These are phyloP conservation scores for Paedocypris micromegethes DNA, from an alignment of 2,797 vertebrate species.

Conservation along the genomic window DNA sequence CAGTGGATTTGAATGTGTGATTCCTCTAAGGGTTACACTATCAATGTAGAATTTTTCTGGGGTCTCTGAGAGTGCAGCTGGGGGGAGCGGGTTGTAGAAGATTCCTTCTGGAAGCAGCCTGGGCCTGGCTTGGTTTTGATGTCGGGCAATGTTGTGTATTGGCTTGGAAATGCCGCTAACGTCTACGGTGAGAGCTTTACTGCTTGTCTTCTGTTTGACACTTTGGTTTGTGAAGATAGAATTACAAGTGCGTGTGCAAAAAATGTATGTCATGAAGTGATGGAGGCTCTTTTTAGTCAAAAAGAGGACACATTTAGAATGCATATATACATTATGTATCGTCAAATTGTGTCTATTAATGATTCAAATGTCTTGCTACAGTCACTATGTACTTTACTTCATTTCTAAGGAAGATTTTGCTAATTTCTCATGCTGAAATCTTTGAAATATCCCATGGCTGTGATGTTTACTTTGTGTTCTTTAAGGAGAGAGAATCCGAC, in stretches of 20 bases:
- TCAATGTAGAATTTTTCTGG: conserved; percentile 30
- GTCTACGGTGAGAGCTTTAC: conserved; percentile 41
- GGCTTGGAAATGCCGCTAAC: conserved; percentile 44
- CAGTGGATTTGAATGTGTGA: conserved; percentile 24
- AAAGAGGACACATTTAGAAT: too few species aligned
- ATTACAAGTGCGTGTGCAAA: conserved; percentile 2
- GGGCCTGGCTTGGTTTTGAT: conserved; percentile 33
- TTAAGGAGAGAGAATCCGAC: conserved; percentile 3
- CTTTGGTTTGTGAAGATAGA: background rate
- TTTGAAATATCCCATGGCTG: conserved; percentile 7
- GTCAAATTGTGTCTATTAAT: too few species aligned
- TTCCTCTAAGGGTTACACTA: conserved; percentile 19
- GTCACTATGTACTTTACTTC: too few species aligned
- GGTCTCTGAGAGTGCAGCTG: background rate
- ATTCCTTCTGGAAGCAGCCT: conserved; percentile 24
- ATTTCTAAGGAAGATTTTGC: too few species aligned
- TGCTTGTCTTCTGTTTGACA: conserved; percentile 16
- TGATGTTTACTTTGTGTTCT: conserved; percentile 14
- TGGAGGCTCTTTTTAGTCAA: background rate
- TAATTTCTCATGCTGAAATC: background rate
- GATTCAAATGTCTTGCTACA: too few species aligned
- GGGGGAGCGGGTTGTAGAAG: conserved; percentile 21
- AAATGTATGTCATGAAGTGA: conserved; percentile 1
- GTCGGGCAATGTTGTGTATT: conserved; percentile 40
- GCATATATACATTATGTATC: too few species aligned